A percentile compares a stretch with the other conserved stretches of the same genome.
These are phyloP conservation scores for Albula goreensis DNA, from an alignment of 2,113 vertebrate species.

Conservation along the genomic window DNA sequence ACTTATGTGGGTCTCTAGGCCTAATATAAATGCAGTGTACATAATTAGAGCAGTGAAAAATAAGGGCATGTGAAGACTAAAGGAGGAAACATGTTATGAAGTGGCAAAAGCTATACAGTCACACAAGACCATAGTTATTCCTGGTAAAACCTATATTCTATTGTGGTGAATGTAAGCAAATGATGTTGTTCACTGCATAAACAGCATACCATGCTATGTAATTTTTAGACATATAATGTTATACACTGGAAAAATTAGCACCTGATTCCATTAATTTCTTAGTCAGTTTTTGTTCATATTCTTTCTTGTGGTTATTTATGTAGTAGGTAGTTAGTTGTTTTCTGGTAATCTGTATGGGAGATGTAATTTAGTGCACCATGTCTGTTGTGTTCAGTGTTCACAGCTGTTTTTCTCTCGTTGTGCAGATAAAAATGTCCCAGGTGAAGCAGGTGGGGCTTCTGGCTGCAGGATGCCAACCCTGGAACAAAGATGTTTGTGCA, in stretches of 20 bases:
- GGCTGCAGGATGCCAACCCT: slow-evolving; percentile 94
- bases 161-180: neutral
- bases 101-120: neutral
- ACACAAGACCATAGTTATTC: neutral
- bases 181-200: neutral
- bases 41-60: neutral
- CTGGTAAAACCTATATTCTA: neutral
- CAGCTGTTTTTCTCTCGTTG: slow-evolving; percentile 39
- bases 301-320: too few relatives aligned
- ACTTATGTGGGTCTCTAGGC: neutral
- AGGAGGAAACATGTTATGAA: neutral
- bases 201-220: neutral
- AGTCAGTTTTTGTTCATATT: too few relatives aligned
- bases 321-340: neutral
- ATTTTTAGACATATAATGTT: neutral
- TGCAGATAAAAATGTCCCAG: slow-evolving; percentile 84
- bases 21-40: neutral
- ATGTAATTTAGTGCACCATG: neutral
- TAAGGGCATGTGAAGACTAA: neutral
- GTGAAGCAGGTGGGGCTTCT: slow-evolving; percentile 94
- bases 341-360: neutral
- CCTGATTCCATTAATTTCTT: neutral
- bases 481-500: slow-evolving; percentile 96
- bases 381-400: neutral
- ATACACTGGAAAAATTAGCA: neutral